phyloP scores from a whole-genome alignment of 2,888 invertebrate genomes.

The Ctena decussata region DNA sequence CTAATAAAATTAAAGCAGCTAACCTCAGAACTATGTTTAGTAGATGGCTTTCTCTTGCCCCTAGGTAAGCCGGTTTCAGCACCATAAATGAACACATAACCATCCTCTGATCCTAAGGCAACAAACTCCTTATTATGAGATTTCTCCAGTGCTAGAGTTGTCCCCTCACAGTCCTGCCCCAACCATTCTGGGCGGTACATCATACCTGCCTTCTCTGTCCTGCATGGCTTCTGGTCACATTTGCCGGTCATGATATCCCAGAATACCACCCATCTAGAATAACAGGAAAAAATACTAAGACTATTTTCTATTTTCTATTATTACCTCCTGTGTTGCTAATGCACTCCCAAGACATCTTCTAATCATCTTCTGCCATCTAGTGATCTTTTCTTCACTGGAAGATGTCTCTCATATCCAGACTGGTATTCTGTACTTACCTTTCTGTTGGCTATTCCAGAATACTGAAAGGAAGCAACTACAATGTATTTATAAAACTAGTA shows the following conservation, averaged over 20 bases:
- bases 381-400: no score
- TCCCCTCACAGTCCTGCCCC: constrained; percentile 65
- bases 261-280: constrained; percentile 55
- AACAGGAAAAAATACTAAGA: no score
- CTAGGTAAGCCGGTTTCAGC: constrained; percentile 72
- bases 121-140: constrained; percentile 63
- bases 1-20: neutral
- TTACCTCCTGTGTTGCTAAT: no score
- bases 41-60: constrained; percentile 66
- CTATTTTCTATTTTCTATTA: no score
- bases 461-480: no score
- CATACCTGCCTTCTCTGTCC: constrained; percentile 65
- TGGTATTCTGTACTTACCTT: no score
- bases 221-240: constrained; percentile 77
- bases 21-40: constrained; percentile 74
- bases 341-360: no score
- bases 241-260: constrained; percentile 83
- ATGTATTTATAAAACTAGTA: no score
- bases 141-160: constrained; percentile 59
- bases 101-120: constrained; percentile 79
- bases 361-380: no score
- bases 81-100: constrained; percentile 75
- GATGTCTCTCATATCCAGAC: no score
- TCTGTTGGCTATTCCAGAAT: no score
- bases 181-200: constrained; percentile 76